A percentile compares a stretch with the other conserved stretches of the same genome.
phyloP scores from a whole-genome alignment of 2,888 invertebrate species.

The Cosmia pyralina region DNA sequence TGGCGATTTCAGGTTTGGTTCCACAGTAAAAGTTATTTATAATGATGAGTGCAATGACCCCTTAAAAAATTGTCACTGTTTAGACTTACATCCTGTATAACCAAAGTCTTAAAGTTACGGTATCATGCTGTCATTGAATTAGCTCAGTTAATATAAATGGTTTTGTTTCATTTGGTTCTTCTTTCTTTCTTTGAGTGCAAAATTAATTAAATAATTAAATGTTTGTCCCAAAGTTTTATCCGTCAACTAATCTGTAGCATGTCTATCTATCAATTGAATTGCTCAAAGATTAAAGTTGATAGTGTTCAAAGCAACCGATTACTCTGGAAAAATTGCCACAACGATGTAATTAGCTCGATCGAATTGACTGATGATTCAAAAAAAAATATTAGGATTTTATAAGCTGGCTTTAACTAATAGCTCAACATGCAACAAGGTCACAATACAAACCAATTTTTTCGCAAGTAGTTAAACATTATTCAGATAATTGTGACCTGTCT shows the following conservation, averaged over 20 bases:
- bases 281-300: background rate
- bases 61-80: too few species aligned
- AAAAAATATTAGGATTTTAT: too few species aligned
- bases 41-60: too few species aligned
- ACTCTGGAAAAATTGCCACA: background rate
- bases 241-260: too few species aligned
- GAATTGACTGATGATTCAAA: too few species aligned
- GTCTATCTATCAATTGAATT: background rate
- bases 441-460: background rate
- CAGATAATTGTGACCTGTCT: background rate
- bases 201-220: too few species aligned
- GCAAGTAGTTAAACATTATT: background rate
- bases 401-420: background rate
- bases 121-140: background rate
- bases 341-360: background rate
- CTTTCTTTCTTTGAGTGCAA: background rate
- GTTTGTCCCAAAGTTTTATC: background rate
- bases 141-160: background rate
- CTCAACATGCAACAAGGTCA: background rate
- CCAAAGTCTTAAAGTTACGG: background rate
- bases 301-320: background rate
- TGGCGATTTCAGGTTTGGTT: too few species aligned
- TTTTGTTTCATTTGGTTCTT: background rate
- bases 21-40: too few species aligned
- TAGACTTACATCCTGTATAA: too few species aligned